Evolutionary conservation across 2,888 invertebrate species (phyloP).

Genomic region (Agonopterix alstromeriana): DNA sequence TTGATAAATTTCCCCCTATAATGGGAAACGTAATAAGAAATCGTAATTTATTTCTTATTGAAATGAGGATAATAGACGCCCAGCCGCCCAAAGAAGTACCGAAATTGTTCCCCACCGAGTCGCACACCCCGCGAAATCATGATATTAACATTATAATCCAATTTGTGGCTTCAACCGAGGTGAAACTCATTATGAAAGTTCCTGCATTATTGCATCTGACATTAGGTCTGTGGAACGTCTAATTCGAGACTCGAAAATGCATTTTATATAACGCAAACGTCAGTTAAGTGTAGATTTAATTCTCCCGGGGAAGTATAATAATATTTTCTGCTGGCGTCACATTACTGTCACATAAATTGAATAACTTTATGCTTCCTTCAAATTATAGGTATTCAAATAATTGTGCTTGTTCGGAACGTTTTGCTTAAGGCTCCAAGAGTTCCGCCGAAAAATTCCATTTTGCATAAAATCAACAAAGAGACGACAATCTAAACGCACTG

Average conservation of each 20-base stretch:
- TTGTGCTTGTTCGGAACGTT: not conserved
- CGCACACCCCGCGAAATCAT: slow-evolving; percentile 44
- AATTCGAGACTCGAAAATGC: slow-evolving; percentile 43
- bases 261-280: slow-evolving; percentile 43
- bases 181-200: slow-evolving; percentile 67
- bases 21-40: slow-evolving; percentile 74
- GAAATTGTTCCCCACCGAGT: slow-evolving; percentile 56
- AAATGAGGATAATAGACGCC: slow-evolving; percentile 71
- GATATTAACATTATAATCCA: slow-evolving; percentile 73
- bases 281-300: slow-evolving; percentile 31
- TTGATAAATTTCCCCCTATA: slow-evolving; percentile 64
- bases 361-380: slow-evolving; percentile 24
- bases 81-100: slow-evolving; percentile 52
- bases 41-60: slow-evolving; percentile 76
- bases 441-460: too few species aligned
- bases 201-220: slow-evolving; percentile 66
- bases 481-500: too few species aligned
- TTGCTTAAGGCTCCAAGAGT: too few species aligned
- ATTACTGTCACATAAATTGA: slow-evolving; percentile 54
- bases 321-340: slow-evolving; percentile 37
- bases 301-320: slow-evolving; percentile 39
- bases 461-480: too few species aligned
- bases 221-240: slow-evolving; percentile 35
- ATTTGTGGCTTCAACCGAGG: slow-evolving; percentile 59
- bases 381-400: slow-evolving; percentile 5